Percentiles rank a stretch among this genome's conserved stretches.
These are phyloP conservation scores for Azemiops feae DNA, from an alignment of 2,113 vertebrate species.

Conservation along the genomic window DNA sequence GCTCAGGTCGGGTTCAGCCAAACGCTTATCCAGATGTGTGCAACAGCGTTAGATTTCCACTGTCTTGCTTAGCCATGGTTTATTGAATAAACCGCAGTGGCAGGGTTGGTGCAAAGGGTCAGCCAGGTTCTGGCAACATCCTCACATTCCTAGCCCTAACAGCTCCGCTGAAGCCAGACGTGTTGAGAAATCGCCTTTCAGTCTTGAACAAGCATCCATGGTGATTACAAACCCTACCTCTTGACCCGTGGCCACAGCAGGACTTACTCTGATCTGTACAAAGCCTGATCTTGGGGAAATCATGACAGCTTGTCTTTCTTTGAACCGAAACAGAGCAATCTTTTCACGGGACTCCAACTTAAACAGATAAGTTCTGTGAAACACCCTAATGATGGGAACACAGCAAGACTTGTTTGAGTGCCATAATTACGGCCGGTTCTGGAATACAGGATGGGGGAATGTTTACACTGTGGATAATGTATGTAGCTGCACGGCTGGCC, in stretches of 20 bases:
- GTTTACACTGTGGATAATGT: background rate
- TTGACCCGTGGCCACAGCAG: background rate
- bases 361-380: background rate
- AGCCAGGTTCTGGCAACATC: background rate
- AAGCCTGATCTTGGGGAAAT: background rate
- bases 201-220: background rate
- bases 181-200: background rate
- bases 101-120: background rate
- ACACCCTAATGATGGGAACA: conserved; percentile 20
- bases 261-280: background rate
- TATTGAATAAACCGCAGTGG: background rate
- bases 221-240: background rate
- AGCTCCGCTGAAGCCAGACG: background rate
- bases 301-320: background rate
- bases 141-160: background rate
- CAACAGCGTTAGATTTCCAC: background rate
- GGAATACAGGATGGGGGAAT: background rate
- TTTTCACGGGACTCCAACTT: background rate
- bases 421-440: background rate
- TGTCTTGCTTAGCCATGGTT: background rate
- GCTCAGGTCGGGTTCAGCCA: background rate
- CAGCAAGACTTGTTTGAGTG: background rate
- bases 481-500: accelerated
- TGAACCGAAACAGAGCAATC: background rate
- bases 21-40: background rate